phyloP scores from a whole-genome alignment of 2,888 invertebrate species.

The Synergus itoensis region DNA sequence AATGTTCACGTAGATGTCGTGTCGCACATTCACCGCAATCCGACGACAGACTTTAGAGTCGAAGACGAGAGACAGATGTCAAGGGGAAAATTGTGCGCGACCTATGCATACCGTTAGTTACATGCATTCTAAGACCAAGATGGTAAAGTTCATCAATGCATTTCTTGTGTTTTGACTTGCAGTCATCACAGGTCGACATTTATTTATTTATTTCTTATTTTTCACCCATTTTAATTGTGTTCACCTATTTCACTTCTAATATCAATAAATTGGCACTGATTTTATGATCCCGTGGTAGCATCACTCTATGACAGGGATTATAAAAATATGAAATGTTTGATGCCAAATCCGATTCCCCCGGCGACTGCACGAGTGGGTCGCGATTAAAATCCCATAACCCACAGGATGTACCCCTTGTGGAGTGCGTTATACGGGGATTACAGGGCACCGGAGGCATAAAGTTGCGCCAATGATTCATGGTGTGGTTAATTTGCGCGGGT shows the following conservation, averaged over 20 bases:
- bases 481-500: constrained; percentile 57
- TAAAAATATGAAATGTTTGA: background rate
- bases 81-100: background rate
- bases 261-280: background rate
- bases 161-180: background rate
- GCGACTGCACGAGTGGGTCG: constrained; percentile 38
- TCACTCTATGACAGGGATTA: background rate
- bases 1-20: constrained; percentile 12
- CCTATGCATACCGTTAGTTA: background rate
- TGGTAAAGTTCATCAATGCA: background rate
- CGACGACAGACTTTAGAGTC: background rate
- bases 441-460: constrained; percentile 55
- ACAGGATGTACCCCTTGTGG: constrained; percentile 53
- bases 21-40: background rate
- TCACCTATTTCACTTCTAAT: too few relatives aligned
- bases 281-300: background rate
- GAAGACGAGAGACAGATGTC: background rate
- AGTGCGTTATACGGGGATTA: constrained; percentile 57
- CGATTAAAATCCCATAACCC: constrained; percentile 68
- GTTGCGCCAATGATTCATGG: constrained; percentile 58
- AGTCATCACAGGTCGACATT: too few relatives aligned
- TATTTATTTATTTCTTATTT: too few relatives aligned
- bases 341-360: constrained; percentile 11
- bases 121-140: background rate
- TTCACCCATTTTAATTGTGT: too few relatives aligned